Evolutionary conservation across 2,888 invertebrate genomes (phyloP), one percentile per base, ranked within the genome.

Genomic region (Microctonus aethiopoides): DNA sequence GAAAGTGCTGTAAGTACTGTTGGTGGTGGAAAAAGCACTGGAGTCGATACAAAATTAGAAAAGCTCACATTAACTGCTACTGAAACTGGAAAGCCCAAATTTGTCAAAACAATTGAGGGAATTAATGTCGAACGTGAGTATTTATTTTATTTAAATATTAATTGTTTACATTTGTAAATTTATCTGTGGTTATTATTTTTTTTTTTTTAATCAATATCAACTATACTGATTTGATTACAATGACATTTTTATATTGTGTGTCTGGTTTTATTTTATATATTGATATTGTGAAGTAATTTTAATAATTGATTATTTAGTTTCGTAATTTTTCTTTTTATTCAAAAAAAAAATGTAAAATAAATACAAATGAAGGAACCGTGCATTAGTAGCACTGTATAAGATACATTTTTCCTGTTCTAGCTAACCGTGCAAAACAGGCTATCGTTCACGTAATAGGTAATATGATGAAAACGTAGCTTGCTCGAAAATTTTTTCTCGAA

Each of bases 71-170:
- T 77, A 65, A 73, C 83, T 72, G 77, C 86, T 76, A 79, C 70
- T 20, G 83, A 80, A 36, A 89, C 90, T 70, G 92, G 92, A 72
- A 92, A 89, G 77, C 95, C 95, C 1, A 87, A 90, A 67, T 94
- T 95, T 81, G 88, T 89, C 29, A 93, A 92, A 86, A 93, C 94
- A 57, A 89, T 95, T 71, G 92, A 92, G 84, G 94, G 94, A 79
- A 90, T 90, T 76, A 92, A 91, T 81, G 91, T 94, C 76, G 93
- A 94, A 90, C 92, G 94, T 95, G 89, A 93, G 94, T 92, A 61
- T 67, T 57, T 57, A n/a, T 41, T 34, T 11, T 24, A 26, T 62
- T 36, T 60, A 34, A 39, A 11, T 24, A 39, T 57, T 26, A 36
- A 41, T 54, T 36, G 29, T 61, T 39, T 41, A 16, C 36, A 32